Conservation (phyloP, 2,888 invertebrate species). For the Anagyrus pseudococci region DNA sequence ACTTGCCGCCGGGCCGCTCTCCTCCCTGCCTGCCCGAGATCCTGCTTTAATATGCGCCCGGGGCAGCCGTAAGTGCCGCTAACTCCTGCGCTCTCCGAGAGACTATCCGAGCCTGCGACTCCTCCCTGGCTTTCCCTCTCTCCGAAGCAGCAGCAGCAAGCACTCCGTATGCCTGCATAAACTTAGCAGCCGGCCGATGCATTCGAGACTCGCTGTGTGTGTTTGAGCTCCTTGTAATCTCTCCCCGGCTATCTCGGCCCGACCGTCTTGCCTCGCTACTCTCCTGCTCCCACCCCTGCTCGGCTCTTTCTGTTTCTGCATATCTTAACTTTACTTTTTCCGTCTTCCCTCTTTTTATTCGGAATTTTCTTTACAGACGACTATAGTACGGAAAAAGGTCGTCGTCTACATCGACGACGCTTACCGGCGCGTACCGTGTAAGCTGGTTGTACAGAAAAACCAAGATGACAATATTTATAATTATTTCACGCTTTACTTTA, state of each 20-base stretch:
- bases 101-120: conserved; percentile 20
- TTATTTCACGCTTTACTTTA: too few species aligned
- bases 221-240: neutral
- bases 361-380: too few species aligned
- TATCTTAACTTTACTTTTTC: neutral
- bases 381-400: too few species aligned
- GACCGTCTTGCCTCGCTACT: neutral
- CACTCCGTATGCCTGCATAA: conserved; percentile 29
- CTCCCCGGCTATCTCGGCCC: neutral
- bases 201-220: neutral
- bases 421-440: too few species aligned
- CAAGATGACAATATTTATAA: too few species aligned
- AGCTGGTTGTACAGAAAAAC: too few species aligned
- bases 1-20: neutral
- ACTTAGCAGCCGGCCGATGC: conserved; percentile 24
- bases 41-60: conserved; percentile 43
- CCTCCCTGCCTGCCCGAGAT: neutral
- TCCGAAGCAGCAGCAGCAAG: neutral
- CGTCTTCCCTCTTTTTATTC: neutral
- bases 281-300: neutral
- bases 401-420: too few species aligned
- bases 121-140: too few species aligned
- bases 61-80: conserved; percentile 45
- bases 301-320: neutral
- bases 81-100: conserved; percentile 39